These are phyloP conservation scores for Chrysemys picta DNA, from an alignment of 2,113 vertebrate genomes.

Conservation along the genomic window DNA sequence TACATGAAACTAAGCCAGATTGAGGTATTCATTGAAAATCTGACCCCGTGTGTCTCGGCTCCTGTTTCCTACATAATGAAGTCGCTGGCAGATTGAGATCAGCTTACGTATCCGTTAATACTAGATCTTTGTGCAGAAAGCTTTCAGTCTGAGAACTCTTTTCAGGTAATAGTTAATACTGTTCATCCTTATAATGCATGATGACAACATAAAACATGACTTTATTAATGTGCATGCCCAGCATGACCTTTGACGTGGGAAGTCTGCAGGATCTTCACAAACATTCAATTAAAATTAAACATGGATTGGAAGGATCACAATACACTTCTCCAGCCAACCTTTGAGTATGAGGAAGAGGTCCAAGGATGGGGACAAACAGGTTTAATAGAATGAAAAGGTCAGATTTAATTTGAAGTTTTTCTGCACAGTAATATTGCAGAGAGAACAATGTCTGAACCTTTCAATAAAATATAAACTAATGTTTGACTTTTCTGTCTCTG, in stretches of 20 bases:
- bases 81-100: not conserved
- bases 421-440: not conserved
- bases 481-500: not conserved
- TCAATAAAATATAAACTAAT: not conserved
- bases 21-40: slow-evolving; percentile 41
- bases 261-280: slow-evolving; percentile 11
- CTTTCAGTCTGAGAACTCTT: not conserved
- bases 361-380: not conserved
- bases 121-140: not conserved
- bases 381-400: not conserved
- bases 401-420: not conserved
- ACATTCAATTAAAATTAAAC: not conserved
- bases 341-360: not conserved
- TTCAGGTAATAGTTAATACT: not conserved
- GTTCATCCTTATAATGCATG: not conserved
- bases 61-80: slow-evolving; percentile 39
- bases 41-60: not conserved
- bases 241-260: slow-evolving; percentile 4
- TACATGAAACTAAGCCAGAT: slow-evolving; percentile 10
- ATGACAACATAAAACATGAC: not conserved
- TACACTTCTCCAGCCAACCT: not conserved
- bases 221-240: not conserved
- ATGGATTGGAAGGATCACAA: slow-evolving; percentile 6
- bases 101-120: not conserved
- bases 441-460: not conserved